phyloP scores from a whole-genome alignment of 2,888 invertebrate species.

The Pterostichus niger region DNA sequence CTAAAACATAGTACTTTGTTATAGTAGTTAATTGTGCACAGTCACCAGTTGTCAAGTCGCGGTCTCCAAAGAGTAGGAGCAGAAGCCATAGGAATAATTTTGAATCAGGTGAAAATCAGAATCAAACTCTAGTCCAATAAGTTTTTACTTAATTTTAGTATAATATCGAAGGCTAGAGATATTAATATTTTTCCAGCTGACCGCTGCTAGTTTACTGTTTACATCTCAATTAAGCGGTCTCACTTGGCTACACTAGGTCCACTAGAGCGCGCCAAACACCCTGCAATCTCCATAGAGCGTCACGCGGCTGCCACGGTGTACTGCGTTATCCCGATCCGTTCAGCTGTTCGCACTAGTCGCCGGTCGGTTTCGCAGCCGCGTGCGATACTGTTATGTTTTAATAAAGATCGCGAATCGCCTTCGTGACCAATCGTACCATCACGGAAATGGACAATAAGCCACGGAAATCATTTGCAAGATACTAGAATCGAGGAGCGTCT shows the following conservation, averaged over 20 bases:
- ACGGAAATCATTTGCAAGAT: constrained; percentile 43
- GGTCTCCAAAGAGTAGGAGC: too few species aligned
- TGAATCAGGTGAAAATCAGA: too few species aligned
- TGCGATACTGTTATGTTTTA: constrained; percentile 63
- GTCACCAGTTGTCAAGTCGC: too few species aligned
- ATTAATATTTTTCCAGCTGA: too few species aligned
- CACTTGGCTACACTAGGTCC: constrained; percentile 7
- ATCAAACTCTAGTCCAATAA: too few species aligned
- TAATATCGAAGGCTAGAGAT: too few species aligned
- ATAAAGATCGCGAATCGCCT: constrained; percentile 55
- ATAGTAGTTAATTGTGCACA: too few species aligned
- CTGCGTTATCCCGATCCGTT: neutral
- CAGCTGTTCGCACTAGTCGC: neutral
- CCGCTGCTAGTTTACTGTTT: neutral
- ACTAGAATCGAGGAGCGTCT: constrained; percentile 30
- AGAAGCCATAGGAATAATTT: too few species aligned
- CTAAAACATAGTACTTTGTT: too few species aligned
- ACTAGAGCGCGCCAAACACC: neutral
- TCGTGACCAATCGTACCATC: constrained; percentile 51
- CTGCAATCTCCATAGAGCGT: constrained; percentile 8
- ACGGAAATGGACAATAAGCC: constrained; percentile 47
- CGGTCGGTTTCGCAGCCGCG: constrained; percentile 6
- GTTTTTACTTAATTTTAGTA: too few species aligned
- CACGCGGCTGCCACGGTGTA: neutral
- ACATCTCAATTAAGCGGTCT: constrained; percentile 33